Conservation (phyloP, 2,888 invertebrate species). For the Junonia oenone region DNA sequence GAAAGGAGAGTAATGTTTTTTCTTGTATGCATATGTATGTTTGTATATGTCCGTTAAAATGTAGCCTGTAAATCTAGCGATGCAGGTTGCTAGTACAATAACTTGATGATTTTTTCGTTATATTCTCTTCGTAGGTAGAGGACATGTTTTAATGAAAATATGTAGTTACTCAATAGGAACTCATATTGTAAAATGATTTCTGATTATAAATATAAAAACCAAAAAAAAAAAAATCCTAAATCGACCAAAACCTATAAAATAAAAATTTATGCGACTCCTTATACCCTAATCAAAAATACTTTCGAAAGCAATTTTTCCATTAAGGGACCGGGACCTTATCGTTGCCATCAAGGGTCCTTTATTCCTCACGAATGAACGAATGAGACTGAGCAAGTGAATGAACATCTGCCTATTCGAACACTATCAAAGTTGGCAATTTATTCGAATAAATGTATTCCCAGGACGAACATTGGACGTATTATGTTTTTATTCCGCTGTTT, state of each 20-base stretch:
- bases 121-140: too few species aligned
- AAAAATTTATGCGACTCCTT: background rate
- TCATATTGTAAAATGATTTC: too few species aligned
- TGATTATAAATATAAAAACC: too few species aligned
- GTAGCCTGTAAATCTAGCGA: too few species aligned
- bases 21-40: too few species aligned
- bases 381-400: background rate
- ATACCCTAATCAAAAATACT: background rate
- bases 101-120: too few species aligned
- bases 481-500: background rate
- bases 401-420: background rate
- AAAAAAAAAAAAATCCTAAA: too few species aligned
- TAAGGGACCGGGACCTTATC: background rate
- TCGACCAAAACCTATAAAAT: background rate
- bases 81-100: too few species aligned
- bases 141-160: too few species aligned
- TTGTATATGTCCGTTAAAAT: too few species aligned
- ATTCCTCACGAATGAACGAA: background rate
- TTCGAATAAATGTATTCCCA: conserved; percentile 20
- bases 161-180: too few species aligned
- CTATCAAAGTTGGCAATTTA: conserved; percentile 15
- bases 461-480: conserved; percentile 13
- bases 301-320: background rate
- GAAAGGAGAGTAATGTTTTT: too few species aligned
- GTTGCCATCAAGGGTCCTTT: background rate